Base-by-base conservation (phyloP, 2,113 vertebrate species). In the Rhegmatorhina hoffmannsi region DNA sequence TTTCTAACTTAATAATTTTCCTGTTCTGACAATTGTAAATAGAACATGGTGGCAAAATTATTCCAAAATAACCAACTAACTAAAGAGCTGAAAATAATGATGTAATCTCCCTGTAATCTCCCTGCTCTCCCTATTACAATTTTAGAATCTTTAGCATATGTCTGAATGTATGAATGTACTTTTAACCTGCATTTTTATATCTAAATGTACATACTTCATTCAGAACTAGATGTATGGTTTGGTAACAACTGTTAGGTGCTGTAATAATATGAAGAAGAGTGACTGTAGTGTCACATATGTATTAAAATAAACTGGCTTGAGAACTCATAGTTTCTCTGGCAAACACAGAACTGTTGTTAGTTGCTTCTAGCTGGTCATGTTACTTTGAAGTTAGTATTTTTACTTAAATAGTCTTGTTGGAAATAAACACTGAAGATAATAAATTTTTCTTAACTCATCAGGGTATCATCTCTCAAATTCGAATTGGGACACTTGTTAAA, bases 81-180 rank as follows among this genome's bases (percentile, higher is more conserved):
- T 59, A 92, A 80, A 86, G 36, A 86, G 25, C 43, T 90, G 79
- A 86, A 94, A 94, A 94, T 83, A 53, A 69, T 80, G 23, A 38
- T 83, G 7, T 83, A 66, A 62, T 86, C 60, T 86, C 40, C 36
- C 11, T 83, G 7, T 79, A 66, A 62, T 86, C 60, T 86, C 40
- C 36, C 11, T 25, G 2, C 34, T 77, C 40, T 70, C 10, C 21
- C 5, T 77, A 7, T 76, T 78, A 28, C 7, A 23, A 44, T 70
- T 84, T 70, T 84, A 26, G 25, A 85, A 36, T 76, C 15, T 76
- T 85, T 62, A 66, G 24, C 25, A 24, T 78, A 2, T 87, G 64
- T 75, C 10, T 56, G 34, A 79, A n/a, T 59, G 38, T 52, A 83
- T 66, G 31, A 87, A 66, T 86, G 46, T 1, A 8, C 50, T 62